Conservation (phyloP, 2,797 vertebrate genomes). For the Rhinogobio ventralis region DNA sequence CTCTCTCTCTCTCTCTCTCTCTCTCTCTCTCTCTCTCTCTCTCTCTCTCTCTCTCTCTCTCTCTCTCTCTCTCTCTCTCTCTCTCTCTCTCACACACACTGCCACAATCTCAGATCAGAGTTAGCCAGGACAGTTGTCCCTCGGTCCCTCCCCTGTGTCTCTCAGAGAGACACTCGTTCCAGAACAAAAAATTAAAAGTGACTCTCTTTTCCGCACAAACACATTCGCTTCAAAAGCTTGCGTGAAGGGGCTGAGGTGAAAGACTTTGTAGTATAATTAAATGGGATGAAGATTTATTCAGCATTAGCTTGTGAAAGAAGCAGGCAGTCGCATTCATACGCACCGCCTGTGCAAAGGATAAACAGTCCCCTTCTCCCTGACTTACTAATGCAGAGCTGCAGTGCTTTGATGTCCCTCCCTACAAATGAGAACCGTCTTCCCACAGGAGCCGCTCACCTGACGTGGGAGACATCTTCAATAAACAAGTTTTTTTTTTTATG, state of each 20-base stretch:
- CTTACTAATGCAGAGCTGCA: slow-evolving; percentile 25
- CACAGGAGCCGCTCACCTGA: slow-evolving; percentile 42
- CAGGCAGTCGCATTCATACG: slow-evolving; percentile 16
- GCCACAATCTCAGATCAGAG: slow-evolving; percentile 29
- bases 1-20: too few species aligned
- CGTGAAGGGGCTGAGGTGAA: slow-evolving; percentile 49
- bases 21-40: too few species aligned
- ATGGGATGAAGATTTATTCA: slow-evolving; percentile 60
- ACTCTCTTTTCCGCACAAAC: slow-evolving; percentile 32
- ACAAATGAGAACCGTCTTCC: slow-evolving; percentile 47
- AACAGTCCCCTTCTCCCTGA: slow-evolving; percentile 45
- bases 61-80: background rate
- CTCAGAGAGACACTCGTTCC: slow-evolving; percentile 39
- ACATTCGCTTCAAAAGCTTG: slow-evolving; percentile 45
- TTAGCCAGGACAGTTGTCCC: slow-evolving; percentile 32
- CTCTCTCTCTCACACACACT: background rate
- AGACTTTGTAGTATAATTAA: slow-evolving; percentile 63
- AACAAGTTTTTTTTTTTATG: slow-evolving; percentile 9
- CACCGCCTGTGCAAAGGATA: slow-evolving; percentile 41
- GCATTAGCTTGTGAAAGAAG: slow-evolving; percentile 54
- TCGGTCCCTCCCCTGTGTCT: slow-evolving; percentile 25
- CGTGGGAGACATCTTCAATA: slow-evolving; percentile 18
- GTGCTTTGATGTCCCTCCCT: slow-evolving; percentile 50
- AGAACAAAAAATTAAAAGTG: slow-evolving; percentile 51
- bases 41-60: too few species aligned